phyloP scores from a whole-genome alignment of 2,888 invertebrate genomes.

The Hetaerina titia region DNA sequence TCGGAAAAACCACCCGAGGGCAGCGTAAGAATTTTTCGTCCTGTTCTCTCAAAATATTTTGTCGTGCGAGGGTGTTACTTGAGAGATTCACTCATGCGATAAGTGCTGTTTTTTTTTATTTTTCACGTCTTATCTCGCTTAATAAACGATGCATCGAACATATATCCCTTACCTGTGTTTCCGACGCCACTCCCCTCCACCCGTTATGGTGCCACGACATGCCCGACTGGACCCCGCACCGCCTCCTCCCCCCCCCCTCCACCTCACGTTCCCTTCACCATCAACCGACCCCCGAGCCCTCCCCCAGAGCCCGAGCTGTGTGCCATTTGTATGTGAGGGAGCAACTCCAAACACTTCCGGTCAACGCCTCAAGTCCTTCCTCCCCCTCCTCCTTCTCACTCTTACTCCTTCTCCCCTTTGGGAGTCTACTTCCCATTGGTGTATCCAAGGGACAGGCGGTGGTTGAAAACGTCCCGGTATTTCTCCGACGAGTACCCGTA shows the following conservation, averaged over 20 bases:
- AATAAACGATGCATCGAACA: not conserved
- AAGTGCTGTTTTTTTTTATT: not conserved
- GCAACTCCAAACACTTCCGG: slow-evolving; percentile 46
- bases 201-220: no score
- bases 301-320: not conserved
- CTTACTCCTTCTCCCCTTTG: not conserved
- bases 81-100: not conserved
- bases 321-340: slow-evolving; percentile 40
- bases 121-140: not conserved
- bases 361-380: not conserved
- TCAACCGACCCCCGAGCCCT: not conserved
- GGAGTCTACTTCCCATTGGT: not conserved
- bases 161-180: not conserved
- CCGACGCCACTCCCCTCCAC: not conserved
- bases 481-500: no score
- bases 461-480: no score
- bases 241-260: not conserved
- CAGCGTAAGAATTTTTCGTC: not conserved
- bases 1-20: not conserved
- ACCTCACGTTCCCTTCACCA: not conserved
- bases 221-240: not conserved
- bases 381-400: not conserved
- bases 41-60: not conserved
- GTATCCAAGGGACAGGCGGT: no score
- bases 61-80: not conserved